Base-by-base conservation (phyloP, 2,888 invertebrate genomes). In the Hymenopus coronatus region DNA sequence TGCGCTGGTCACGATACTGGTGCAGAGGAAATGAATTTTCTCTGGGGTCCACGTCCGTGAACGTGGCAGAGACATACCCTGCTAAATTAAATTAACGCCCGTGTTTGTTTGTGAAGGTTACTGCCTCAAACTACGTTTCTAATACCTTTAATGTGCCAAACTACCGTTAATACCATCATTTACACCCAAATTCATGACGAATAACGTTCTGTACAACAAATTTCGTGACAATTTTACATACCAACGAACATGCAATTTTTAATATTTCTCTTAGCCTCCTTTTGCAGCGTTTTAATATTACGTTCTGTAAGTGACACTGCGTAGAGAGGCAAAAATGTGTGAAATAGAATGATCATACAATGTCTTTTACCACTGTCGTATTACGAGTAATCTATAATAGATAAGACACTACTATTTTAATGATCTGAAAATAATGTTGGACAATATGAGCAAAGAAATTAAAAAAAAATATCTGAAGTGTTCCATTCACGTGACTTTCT, bases 1-100 rank as follows among this genome's bases (percentile, higher is more conserved):
- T 70, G 54, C 54, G 54, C 25, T 70, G 54, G 54, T 70, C 54
- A 70, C 54, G 54, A 70, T 70, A 25, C 54, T 70, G 54, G 20
- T 70, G 54, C 54, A 70, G 54, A 70, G 54, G 54, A 70, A 70
- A 70, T 70, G 54, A 70, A 70, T 70, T 70, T 70, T 70, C 54
- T 70, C 54, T 70, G 54, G 54, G 54, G 54, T 20, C 20, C 54
- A 20, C 54, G 54, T 70, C 54, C 25, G 15, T 70, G 54, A 70
- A 70, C 14, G 20, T 70, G 54, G 27, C 14, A 54, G 70, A 54
- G 85, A 27, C 85, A 85, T 85, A 54, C 70, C 28, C 81, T 28
- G 86, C 86, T 81, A 86, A 86, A 86, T 86, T 54, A 81, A 81
- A 81, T 86, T 86, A 81, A 81, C 81, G 15, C 81, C 54, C 4